Percentiles rank a stretch among this genome's conserved stretches.
phyloP scores from a whole-genome alignment of 2,113 vertebrate genomes.

The Trochalopteron elliotii region DNA sequence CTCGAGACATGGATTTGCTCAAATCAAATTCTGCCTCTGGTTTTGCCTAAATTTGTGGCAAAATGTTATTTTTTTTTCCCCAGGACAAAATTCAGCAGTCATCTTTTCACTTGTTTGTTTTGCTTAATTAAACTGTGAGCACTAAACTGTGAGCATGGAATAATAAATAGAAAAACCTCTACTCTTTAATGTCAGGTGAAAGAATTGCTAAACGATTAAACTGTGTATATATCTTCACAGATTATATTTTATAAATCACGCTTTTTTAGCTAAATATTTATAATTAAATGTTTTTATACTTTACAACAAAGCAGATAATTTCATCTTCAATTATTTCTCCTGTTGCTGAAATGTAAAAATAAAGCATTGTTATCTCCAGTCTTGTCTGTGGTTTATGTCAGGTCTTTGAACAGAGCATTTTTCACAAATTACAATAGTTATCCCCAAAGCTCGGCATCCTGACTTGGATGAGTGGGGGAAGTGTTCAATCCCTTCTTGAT shows the following conservation, averaged over 20 bases:
- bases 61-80: background rate
- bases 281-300: constrained; percentile 74
- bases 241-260: constrained; percentile 69
- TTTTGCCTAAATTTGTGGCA: background rate
- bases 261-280: constrained; percentile 73
- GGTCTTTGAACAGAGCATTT: background rate
- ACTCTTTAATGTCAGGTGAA: constrained; percentile 39
- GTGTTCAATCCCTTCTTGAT: background rate
- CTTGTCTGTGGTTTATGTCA: background rate
- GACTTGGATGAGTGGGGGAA: background rate
- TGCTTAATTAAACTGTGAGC: constrained; percentile 51
- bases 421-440: background rate
- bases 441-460: fast-evolving
- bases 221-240: constrained; percentile 60
- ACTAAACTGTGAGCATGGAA: constrained; percentile 56
- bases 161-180: constrained; percentile 48
- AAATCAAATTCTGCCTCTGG: background rate
- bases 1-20: background rate
- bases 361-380: constrained; percentile 39
- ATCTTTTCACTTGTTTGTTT: background rate
- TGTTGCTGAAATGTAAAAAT: constrained; percentile 65
- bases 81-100: background rate
- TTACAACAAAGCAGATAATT: constrained; percentile 64
- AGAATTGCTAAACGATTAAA: constrained; percentile 57
- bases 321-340: constrained; percentile 56